A percentile compares a stretch with the other conserved stretches of the same genome.
Evolutionary conservation across 2,888 invertebrate species (phyloP).

Genomic region (Diabrotica balteata): DNA sequence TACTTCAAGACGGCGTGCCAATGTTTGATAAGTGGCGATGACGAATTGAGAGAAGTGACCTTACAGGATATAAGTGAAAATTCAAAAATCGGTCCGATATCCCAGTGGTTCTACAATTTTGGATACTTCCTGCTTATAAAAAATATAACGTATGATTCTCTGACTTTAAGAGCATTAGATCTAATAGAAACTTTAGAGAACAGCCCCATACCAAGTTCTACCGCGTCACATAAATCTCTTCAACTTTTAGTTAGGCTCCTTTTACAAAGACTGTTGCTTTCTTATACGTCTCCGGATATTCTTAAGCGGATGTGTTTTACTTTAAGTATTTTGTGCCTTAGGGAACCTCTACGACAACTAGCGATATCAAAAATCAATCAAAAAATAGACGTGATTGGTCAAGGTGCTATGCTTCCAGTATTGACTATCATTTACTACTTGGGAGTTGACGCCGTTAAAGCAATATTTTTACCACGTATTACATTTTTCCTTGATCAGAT

Average conservation of each 20-base stretch:
- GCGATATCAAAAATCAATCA: conserved; percentile 52
- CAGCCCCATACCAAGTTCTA: conserved; percentile 65
- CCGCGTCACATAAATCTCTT: conserved; percentile 66
- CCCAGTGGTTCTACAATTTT: conserved; percentile 68
- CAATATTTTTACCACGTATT: conserved; percentile 51
- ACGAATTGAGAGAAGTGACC: conserved; percentile 63
- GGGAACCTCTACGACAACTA: conserved; percentile 50
- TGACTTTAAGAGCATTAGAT: conserved; percentile 60
- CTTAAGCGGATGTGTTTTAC: conserved; percentile 54
- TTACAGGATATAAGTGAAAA: conserved; percentile 67
- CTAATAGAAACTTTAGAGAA: conserved; percentile 67
- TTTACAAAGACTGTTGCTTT: conserved; percentile 52
- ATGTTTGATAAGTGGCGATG: conserved; percentile 65
- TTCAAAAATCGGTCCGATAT: conserved; percentile 66
- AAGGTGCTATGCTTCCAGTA: conserved; percentile 47
- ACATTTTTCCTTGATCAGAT: conserved; percentile 45
- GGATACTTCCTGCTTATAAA: conserved; percentile 67
- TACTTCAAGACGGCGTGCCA: conserved; percentile 55
- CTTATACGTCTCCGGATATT: conserved; percentile 45
- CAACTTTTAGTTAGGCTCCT: conserved; percentile 53
- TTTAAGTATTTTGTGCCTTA: conserved; percentile 52
- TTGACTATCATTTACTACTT: conserved; percentile 51
- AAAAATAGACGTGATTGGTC: conserved; percentile 44
- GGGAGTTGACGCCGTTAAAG: conserved; percentile 50
- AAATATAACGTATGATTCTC: conserved; percentile 59